Evolutionary conservation across 2,797 vertebrate genomes (phyloP).

Genomic region (Alca torda): DNA sequence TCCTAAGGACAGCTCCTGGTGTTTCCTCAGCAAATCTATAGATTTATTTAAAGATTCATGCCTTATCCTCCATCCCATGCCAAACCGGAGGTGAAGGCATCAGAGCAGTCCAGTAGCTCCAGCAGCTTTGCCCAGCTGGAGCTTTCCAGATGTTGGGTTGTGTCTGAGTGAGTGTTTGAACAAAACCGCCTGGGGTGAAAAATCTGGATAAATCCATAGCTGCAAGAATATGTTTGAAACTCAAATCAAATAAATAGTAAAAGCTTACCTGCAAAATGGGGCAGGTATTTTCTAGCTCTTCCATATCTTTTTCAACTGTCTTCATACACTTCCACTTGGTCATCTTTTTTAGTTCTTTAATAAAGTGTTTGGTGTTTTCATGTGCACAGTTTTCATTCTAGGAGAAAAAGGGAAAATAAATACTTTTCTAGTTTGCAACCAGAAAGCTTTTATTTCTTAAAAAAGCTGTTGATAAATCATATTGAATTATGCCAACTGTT

Average conservation of each 20-base stretch:
- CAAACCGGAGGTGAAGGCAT: not conserved
- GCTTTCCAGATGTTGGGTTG: not conserved
- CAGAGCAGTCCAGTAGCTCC: not conserved
- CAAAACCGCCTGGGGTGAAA: not conserved
- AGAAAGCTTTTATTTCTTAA: not conserved
- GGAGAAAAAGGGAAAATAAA: not conserved
- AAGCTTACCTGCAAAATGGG: not conserved
- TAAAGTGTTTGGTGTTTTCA: not conserved
- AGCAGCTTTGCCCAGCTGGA: not conserved
- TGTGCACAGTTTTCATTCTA: not conserved
- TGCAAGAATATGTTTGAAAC: not conserved
- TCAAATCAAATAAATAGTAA: not conserved
- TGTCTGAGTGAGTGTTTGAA: not conserved
- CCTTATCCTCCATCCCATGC: not conserved
- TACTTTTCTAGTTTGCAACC: not conserved
- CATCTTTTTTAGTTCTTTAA: not conserved
- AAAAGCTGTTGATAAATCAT: not conserved
- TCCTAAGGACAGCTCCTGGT: not conserved
- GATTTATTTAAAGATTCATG: not conserved
- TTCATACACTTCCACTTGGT: accelerated
- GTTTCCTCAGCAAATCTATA: not conserved
- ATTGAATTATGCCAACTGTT: not conserved
- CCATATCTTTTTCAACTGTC: accelerated
- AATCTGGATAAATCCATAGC: no score
- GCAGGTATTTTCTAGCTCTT: accelerated